Conservation (phyloP, 2,888 invertebrate species). For the Alcis repandata region DNA sequence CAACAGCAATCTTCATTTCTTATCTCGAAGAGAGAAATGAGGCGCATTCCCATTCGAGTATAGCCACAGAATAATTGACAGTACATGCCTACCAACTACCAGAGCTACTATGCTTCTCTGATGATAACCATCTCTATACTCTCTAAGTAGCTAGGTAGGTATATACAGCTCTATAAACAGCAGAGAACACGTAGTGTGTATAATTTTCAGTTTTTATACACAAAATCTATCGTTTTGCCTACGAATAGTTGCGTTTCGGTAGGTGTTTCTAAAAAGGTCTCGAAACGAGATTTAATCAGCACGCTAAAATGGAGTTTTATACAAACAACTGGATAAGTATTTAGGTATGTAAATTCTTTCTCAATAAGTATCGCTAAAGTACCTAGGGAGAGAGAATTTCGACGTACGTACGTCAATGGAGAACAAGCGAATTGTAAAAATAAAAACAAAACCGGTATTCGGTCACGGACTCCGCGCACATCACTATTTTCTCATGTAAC, state of each 20-base stretch:
- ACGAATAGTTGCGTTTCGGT: no score
- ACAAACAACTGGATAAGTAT: no score
- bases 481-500: conserved; percentile 26
- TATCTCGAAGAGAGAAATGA: conserved; percentile 22
- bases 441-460: conserved; percentile 16
- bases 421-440: background rate
- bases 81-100: background rate
- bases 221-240: no score
- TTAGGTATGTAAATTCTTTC: no score
- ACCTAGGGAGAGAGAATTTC: no score
- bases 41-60: conserved; percentile 18
- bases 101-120: background rate
- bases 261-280: no score
- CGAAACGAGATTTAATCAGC: no score
- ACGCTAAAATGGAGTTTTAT: no score
- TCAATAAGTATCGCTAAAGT: no score
- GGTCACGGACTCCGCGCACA: conserved; percentile 13
- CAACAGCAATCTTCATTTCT: conserved; percentile 12
- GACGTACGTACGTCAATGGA: background rate
- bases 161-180: background rate
- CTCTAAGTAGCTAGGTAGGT: background rate
- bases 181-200: background rate
- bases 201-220: background rate
- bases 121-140: conserved; percentile 3
- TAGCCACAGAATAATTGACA: conserved; percentile 9